Evolutionary conservation across 2,797 vertebrate species (phyloP), one percentile per base, ranked within the genome.

Genomic region (Anabas testudineus): DNA sequence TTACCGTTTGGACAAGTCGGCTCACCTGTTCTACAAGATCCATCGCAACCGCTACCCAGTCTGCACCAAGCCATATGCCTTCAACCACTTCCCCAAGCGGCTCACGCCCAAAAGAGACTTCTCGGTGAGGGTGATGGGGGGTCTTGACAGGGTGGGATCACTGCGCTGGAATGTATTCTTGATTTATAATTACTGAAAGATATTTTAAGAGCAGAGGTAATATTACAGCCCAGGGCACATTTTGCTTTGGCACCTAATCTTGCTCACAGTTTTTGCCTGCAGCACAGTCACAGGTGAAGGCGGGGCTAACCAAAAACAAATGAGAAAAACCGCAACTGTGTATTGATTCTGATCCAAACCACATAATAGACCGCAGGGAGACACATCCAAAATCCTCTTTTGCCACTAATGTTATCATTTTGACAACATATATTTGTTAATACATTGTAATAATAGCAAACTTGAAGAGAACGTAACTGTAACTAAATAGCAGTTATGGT

Each of bases 11-110:
- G 98, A 99, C 90, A 99, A 99, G 87, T 99, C 98, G 0, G 98
- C 98, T 42, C 98, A 99, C 78, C 94, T 99, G 55, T 99, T 99
- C 88, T 99, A 99, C 93, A 99, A 99, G 94, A 99, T 99, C 88
- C 98, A 99, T 87, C 96, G 97, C 1, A 99, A 99, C 81, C 98
- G 97, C 42, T 99, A 96, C 72, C 97, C 98, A 0, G 96, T 97
- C 53, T 99, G 98, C 94, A 99, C 98, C 89, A 99, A 99, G 89
- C 91, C 95, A 61, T 99, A 98, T 8, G 98, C 98, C 88, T 99
- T 99, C 73, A 96, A 99, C 89, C 98, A 99, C 91, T 99, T 99
- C 90, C 94, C 97, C 83, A 99, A 99, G 91, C 95, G 95, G 71
- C 95, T 99, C 74, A 88, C 98, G 0, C 98, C 98, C 71, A 99